Conservation (phyloP, 1,140 invertebrate species). For the Coelopa frigida region DNA sequence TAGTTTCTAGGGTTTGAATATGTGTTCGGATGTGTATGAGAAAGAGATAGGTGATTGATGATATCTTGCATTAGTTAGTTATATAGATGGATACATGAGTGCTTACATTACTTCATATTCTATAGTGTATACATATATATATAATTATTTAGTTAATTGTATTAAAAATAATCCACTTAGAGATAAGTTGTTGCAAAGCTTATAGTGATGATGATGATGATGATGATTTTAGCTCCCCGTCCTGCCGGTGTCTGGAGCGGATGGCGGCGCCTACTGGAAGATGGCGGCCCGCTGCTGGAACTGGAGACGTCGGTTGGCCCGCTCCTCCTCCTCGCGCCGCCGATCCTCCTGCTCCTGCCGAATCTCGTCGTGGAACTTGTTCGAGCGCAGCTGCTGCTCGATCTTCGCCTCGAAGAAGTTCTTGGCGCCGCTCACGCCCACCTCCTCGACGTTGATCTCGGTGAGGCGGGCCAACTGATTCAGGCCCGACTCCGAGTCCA, state of each 20-base stretch:
- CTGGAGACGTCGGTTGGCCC: conserved; percentile 61
- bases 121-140: too few species aligned
- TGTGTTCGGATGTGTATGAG: too few species aligned
- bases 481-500: conserved; percentile 73
- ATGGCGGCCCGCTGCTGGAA: conserved; percentile 79
- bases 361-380: conserved; percentile 83
- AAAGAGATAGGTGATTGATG: too few species aligned
- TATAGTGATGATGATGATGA: neutral
- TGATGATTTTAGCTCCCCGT: too few species aligned
- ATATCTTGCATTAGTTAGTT: too few species aligned
- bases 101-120: too few species aligned
- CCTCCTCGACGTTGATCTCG: conserved; percentile 81
- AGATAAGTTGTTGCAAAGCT: neutral
- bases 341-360: conserved; percentile 78
- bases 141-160: too few species aligned
- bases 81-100: too few species aligned
- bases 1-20: too few species aligned
- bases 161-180: neutral
- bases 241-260: too few species aligned
- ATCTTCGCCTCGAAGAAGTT: conserved; percentile 91
- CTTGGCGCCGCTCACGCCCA: conserved; percentile 82
- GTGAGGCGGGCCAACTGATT: conserved; percentile 73
- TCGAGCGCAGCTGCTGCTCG: conserved; percentile 67
- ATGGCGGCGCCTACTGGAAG: conserved; percentile 62
- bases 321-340: conserved; percentile 70